A percentile compares a stretch with the other conserved stretches of the same genome.
phyloP scores from a whole-genome alignment of 2,797 vertebrate species.

The Petrocephalus schoutedeni region DNA sequence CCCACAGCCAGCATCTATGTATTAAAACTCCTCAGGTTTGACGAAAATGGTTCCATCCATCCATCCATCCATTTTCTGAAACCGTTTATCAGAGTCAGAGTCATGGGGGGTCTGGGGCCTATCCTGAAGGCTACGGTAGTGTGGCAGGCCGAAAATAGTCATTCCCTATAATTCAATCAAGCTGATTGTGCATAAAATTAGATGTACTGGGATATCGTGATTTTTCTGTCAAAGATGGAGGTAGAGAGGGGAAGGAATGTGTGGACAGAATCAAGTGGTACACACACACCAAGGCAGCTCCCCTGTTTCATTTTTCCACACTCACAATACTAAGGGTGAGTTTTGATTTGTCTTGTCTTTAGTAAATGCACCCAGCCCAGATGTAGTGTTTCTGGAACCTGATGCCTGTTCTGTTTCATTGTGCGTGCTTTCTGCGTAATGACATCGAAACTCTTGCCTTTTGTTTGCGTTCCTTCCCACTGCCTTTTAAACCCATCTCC shows the following conservation, averaged over 20 bases:
- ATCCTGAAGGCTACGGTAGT: too few species aligned
- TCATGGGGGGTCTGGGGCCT: too few species aligned
- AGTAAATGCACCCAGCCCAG: not conserved
- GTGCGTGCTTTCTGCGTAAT: not conserved
- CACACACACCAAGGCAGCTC: not conserved
- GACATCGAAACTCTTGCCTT: not conserved
- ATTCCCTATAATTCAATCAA: not conserved
- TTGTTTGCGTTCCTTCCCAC: not conserved
- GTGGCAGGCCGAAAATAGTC: not conserved
- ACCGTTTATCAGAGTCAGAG: too few species aligned
- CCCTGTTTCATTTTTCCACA: not conserved
- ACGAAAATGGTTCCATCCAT: not conserved
- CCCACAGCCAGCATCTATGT: not conserved
- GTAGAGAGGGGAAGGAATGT: not conserved
- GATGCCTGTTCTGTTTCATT: not conserved
- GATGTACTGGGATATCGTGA: not conserved
- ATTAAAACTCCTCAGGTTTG: not conserved
- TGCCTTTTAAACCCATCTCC: not conserved
- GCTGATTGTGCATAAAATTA: not conserved
- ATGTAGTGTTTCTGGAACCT: not conserved
- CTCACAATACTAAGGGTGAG: not conserved
- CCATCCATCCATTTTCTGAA: too few species aligned
- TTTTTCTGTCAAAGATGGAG: not conserved
- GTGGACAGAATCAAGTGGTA: not conserved
- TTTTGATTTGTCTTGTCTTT: not conserved